Base-by-base conservation (phyloP, 2,113 vertebrate genomes). In the Bubo bubo region DNA sequence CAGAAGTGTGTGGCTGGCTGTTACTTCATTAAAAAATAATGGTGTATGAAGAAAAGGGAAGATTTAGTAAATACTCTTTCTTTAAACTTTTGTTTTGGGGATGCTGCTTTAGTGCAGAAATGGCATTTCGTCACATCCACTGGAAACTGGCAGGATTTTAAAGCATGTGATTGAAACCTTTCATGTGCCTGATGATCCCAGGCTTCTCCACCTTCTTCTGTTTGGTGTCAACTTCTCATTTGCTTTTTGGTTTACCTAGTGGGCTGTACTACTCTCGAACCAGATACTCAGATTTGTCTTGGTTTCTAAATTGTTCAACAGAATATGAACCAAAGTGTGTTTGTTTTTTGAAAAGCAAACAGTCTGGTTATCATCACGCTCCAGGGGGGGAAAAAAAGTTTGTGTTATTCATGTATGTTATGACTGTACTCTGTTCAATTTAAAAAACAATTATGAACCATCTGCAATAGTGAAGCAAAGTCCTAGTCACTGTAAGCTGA, bases 331-430 rank as follows among this genome's bases (percentile, higher is more conserved):
- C 6, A 34, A 47, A 73, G 8, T 53, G 21, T 71, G 45, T 45
- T 53, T n/a, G 0, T 62, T 74, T 73, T 73, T 77, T 52, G 21
- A 58, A 74, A 79, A 70, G 7, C 18, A 60, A n/a, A 59, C 18
- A 27, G 1, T 56, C 49, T 82, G 24, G 17, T 37, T 79, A 56
- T 73, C 18, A 21, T 70, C 19, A 45, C 24, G 14, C 17, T 82
- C 8, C 8, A 12, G 14, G n/a, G 12, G 10, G 2, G 2, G 30
- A 47, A 34, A 59, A 43, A 56, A 8, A 32, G 1, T 2, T 49
- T 30, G 6, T 41, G 13, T 20, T 82, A 64, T 21, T 91, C 8
- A 24, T 35, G 3, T 56, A 30, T 50, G 13, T 30, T 88, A 56
- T 55, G 28, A 62, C 32, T 79, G 8, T 68, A 49, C 8, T 58